Base-by-base conservation (phyloP, 2,888 invertebrate genomes). In the Drosophila macrospina region DNA sequence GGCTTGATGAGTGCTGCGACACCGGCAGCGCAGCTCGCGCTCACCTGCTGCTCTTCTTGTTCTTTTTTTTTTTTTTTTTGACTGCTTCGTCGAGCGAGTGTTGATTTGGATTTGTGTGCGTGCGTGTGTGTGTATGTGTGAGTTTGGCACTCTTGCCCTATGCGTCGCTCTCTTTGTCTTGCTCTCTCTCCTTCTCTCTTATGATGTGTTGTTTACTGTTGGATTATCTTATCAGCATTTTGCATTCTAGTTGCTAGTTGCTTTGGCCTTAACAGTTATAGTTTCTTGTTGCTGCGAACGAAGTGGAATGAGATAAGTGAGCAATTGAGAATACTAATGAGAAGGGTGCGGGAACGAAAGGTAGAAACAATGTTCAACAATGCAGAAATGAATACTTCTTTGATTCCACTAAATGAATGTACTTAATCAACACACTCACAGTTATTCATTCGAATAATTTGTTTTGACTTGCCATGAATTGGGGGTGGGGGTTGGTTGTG, bases 171-270 rank as follows among this genome's bases (percentile, higher is more conserved):
- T 55, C 37, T 36, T 11, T n/a, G 36, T 37, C 11, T 37, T 45
- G 36, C 36, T 50, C 28, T 24, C 70, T 48, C 45, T 8, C 44
- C 34, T 6, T 54, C 26, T 5, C 16, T 20, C 10, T 45, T 41
- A 48, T 54, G 45, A n/a, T 16, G 24, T 61, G 34, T 44, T 61
- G 39, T 54, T 64, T 69, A 62, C 34, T 37, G 48, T 70, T 57
- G 48, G 60, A 76, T 76, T 76, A 80, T 80, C 77, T 76, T 76
- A 76, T 76, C 76, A 71, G 65, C 60, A 56, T 62, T 73, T 65
- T 60, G 76, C 61, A 79, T 79, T 74, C 30, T 54, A 50, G 48
- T 69, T 69, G 28, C 30, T 52, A 52, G 60, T 59, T 55, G 34
- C 45, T 56, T 52, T 48, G 26, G 69, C 51, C 52, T 57, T 50